Percentiles rank a stretch among this genome's conserved stretches.
Conservation (phyloP, 2,797 vertebrate species). For the Spea hammondii region DNA sequence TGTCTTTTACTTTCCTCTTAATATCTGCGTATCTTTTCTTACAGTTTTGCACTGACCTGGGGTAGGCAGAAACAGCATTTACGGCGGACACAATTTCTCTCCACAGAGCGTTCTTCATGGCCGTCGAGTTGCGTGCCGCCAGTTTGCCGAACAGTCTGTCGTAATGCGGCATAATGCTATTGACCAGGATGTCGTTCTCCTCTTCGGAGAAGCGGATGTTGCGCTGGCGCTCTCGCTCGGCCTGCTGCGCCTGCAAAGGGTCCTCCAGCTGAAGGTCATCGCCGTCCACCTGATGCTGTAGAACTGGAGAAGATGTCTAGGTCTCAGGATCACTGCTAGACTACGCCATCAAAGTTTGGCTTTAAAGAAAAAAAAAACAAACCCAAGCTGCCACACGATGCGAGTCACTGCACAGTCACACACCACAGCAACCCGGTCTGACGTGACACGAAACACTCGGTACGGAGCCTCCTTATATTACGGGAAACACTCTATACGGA, state of each 20-base stretch:
- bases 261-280: constrained; percentile 2
- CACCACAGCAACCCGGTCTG: neutral
- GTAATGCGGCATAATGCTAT: constrained; percentile 23
- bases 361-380: constrained; percentile 3
- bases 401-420: neutral
- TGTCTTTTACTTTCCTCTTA: constrained; percentile 31
- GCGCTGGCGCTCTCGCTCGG: constrained; percentile 25
- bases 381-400: neutral
- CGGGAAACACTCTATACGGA: too few species aligned
- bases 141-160: constrained; percentile 28
- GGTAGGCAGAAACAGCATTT: constrained; percentile 23
- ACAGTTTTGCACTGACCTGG: constrained; percentile 23
- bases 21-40: constrained; percentile 36
- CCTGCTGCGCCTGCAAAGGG: constrained; percentile 10
- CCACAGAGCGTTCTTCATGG: constrained; percentile 19
- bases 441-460: too few species aligned
- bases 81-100: constrained; percentile 16
- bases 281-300: neutral
- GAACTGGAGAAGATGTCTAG: constrained; percentile 8
- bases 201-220: constrained; percentile 25
- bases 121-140: constrained; percentile 16
- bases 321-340: constrained; percentile 8
- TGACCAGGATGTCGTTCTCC: constrained; percentile 28
- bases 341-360: neutral
- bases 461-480: too few species aligned